Base-by-base conservation (phyloP, 2,888 invertebrate genomes). In the Drosophila helvetica region DNA sequence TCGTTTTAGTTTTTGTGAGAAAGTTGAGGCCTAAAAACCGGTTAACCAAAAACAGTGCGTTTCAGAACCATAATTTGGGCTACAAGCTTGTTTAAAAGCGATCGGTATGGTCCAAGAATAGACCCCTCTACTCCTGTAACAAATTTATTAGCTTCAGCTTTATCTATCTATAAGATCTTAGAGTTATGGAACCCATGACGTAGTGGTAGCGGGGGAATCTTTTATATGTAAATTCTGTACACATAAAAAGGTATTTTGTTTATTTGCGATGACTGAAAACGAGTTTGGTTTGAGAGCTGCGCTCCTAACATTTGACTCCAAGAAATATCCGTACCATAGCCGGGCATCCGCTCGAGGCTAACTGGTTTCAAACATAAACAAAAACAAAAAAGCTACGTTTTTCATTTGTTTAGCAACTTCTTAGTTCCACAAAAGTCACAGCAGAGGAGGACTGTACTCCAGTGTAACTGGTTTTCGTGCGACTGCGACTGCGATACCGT, bases 321-420 rank as follows among this genome's bases (percentile, higher is more conserved):
- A 43, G 17, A 61, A 63, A 64, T 64, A 63, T 63, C 51, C 63
- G 51, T 51, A 48, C 46, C 64, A 64, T 53, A 53, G 38, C 30
- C 22, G 38, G 64, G 65, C 51, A 47, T 47, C 54, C 42, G 42
- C 19, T 22, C 84, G 81, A 84, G 81, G 80, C 54, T 78, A 83
- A 75, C 80, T 45, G 80, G 75, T 80, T 45, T 17, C 27, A 17
- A 47, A 19, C 52, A 43, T 19, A 63, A 54, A 65, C 66, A 22
- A 27, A 48, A 43, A 47, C 17, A 18, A 38, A 53, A 48, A 33
- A 61, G 66, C 71, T 61, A 50, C 67, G 67, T 72, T 75, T 74
- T 54, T 56, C 59, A 57, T 55, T 74, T 56, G 71, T 70, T 60
- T 56, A 65, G 74, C 66, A 63, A 64, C 74, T 65, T 73, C 61